These are phyloP conservation scores for Monochamus alternatus DNA, from an alignment of 2,888 invertebrate species.

Conservation along the genomic window DNA sequence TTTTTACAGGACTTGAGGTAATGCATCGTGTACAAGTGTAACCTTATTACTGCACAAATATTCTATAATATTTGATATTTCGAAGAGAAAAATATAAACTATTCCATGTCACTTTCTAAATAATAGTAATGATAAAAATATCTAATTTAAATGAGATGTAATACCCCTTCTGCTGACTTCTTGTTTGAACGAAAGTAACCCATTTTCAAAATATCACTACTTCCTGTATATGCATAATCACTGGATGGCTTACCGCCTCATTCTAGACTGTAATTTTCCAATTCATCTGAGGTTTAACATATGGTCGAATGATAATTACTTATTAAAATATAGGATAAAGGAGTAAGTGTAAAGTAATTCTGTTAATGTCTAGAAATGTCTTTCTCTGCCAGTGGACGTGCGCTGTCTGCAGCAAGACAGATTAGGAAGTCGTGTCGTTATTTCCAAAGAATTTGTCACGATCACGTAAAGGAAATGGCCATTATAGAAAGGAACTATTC, in stretches of 20 bases:
- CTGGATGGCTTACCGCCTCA: not conserved
- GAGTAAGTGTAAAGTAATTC: slow-evolving; percentile 25
- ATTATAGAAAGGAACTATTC: slow-evolving; percentile 26
- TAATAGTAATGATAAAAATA: too few species aligned
- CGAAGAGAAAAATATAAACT: too few species aligned
- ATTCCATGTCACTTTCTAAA: too few species aligned
- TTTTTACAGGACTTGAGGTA: too few species aligned
- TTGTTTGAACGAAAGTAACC: not conserved
- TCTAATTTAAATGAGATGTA: too few species aligned
- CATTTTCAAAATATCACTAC: not conserved
- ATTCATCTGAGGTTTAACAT: slow-evolving; percentile 38
- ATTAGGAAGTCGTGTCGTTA: slow-evolving; percentile 38
- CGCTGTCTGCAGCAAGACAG: slow-evolving; percentile 38
- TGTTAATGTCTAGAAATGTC: slow-evolving; percentile 31
- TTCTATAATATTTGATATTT: too few species aligned
- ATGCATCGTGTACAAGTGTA: too few species aligned
- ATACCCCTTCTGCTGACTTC: too few species aligned
- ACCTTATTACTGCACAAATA: too few species aligned
- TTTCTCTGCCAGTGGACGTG: slow-evolving; percentile 38
- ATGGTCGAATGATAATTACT: slow-evolving; percentile 18
- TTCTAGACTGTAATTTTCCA: slow-evolving; percentile 26
- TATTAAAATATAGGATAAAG: slow-evolving; percentile 20
- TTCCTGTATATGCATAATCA: slow-evolving; percentile 1
- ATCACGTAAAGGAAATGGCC: slow-evolving; percentile 44
- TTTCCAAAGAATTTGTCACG: slow-evolving; percentile 42